Conservation (phyloP, 2,797 vertebrate genomes). For the Anisognathus igniventris region DNA sequence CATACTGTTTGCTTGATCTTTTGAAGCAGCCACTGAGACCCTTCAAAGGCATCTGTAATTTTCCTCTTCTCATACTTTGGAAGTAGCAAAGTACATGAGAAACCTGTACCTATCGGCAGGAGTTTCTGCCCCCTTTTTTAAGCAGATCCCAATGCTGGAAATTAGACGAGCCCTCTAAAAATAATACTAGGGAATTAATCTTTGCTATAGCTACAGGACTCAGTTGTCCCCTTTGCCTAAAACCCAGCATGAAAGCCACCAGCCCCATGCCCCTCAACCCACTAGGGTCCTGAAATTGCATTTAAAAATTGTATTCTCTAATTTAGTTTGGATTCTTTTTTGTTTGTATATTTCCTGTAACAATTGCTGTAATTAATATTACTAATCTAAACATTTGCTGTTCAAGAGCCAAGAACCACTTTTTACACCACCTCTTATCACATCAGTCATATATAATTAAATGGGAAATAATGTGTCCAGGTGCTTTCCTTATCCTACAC, state of each 20-base stretch:
- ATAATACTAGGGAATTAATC: not conserved
- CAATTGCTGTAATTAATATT: not conserved
- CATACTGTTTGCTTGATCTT: not conserved
- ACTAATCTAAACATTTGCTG: not conserved
- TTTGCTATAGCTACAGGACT: not conserved
- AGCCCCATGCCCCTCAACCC: rapidly evolving
- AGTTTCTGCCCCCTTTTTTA: not conserved
- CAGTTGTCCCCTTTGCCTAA: not conserved
- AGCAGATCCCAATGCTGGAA: not conserved
- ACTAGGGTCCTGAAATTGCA: not conserved
- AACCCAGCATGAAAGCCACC: not conserved
- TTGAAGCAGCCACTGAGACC: not conserved
- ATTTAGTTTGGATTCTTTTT: not conserved
- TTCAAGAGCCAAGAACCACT: not conserved
- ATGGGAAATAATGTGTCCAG: not conserved
- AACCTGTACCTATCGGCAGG: not conserved
- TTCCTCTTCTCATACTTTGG: not conserved
- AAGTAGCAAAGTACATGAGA: not conserved
- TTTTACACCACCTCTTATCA: not conserved
- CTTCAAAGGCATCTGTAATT: not conserved
- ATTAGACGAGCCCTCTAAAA: not conserved
- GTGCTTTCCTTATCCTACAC: not conserved
- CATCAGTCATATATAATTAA: not conserved
- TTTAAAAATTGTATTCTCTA: not conserved
- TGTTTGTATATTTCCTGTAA: not conserved